A percentile compares a stretch with the other conserved stretches of the same genome.
Conservation (phyloP, 1,140 invertebrate genomes). For the Drosophila bifasciata region DNA sequence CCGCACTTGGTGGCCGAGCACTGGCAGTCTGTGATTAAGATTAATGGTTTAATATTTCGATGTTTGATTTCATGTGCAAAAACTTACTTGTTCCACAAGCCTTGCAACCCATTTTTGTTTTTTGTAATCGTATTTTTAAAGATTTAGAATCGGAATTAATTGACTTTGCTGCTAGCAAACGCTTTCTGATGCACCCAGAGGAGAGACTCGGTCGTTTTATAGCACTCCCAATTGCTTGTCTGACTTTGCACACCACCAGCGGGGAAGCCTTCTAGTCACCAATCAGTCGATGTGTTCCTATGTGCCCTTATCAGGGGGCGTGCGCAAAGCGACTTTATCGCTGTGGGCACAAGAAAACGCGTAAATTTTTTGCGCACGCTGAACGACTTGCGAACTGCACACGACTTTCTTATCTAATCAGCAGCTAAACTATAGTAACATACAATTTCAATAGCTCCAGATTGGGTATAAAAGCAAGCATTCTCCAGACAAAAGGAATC, state of each 20-base stretch:
- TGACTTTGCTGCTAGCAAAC: slow-evolving; percentile 6
- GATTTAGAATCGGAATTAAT: background rate
- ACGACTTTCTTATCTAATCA: slow-evolving; percentile 64
- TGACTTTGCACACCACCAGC: slow-evolving; percentile 51
- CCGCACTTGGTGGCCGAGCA: slow-evolving; percentile 69
- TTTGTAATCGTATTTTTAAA: background rate
- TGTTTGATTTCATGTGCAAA: background rate
- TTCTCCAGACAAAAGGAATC: background rate
- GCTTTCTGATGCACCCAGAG: slow-evolving; percentile 18
- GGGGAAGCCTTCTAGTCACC: background rate
- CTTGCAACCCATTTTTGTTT: slow-evolving; percentile 65
- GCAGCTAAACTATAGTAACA: background rate
- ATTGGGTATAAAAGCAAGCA: slow-evolving; percentile 40
- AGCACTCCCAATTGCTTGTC: background rate
- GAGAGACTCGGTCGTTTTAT: slow-evolving; percentile 38
- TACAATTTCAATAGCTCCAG: background rate
- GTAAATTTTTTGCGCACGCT: slow-evolving; percentile 46
- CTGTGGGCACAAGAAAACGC: background rate
- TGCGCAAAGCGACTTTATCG: slow-evolving; percentile 44
- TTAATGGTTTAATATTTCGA: background rate
- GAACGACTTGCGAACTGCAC: slow-evolving; percentile 50
- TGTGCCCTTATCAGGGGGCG: slow-evolving; percentile 31
- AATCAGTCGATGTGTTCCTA: background rate
- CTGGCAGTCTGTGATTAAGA: slow-evolving; percentile 49
- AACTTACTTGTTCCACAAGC: slow-evolving; percentile 68